Evolutionary conservation across 1,140 invertebrate genomes (phyloP).

Genomic region (Drosophila suzukii): DNA sequence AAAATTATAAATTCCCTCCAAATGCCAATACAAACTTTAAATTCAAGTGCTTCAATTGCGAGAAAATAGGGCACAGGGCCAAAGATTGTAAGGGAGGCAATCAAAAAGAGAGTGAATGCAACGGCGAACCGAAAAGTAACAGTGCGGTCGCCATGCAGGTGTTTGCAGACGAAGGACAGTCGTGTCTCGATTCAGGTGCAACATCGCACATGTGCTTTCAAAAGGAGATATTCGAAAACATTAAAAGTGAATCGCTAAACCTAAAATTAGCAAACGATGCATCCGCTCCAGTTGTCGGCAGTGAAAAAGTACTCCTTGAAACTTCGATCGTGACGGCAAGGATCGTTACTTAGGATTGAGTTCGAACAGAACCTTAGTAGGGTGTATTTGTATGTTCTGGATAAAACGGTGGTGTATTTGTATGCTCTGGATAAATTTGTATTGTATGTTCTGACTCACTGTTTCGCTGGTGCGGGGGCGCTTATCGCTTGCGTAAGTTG

Average conservation of each 20-base stretch:
- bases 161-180: background rate
- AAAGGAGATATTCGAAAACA: constrained; percentile 18
- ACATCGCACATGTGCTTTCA: constrained; percentile 6
- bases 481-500: too few relatives aligned
- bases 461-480: too few relatives aligned
- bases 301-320: too few relatives aligned
- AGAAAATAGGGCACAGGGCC: background rate
- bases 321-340: too few relatives aligned
- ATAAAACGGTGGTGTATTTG: too few relatives aligned
- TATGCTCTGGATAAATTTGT: too few relatives aligned
- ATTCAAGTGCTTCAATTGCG: background rate
- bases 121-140: background rate
- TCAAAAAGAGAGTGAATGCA: background rate
- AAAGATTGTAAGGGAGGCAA: background rate
- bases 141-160: constrained; percentile 1
- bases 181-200: too few relatives aligned
- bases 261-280: constrained; percentile 2
- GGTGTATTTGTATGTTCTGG: too few relatives aligned
- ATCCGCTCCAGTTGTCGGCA: too few relatives aligned
- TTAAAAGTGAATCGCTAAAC: constrained; percentile 3
- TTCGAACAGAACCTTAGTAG: too few relatives aligned
- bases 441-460: too few relatives aligned
- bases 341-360: too few relatives aligned
- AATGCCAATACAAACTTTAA: background rate
- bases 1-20: background rate